A percentile compares a stretch with the other conserved stretches of the same genome.
Conservation (phyloP, 2,888 invertebrate species). For the Tridacna gigas region DNA sequence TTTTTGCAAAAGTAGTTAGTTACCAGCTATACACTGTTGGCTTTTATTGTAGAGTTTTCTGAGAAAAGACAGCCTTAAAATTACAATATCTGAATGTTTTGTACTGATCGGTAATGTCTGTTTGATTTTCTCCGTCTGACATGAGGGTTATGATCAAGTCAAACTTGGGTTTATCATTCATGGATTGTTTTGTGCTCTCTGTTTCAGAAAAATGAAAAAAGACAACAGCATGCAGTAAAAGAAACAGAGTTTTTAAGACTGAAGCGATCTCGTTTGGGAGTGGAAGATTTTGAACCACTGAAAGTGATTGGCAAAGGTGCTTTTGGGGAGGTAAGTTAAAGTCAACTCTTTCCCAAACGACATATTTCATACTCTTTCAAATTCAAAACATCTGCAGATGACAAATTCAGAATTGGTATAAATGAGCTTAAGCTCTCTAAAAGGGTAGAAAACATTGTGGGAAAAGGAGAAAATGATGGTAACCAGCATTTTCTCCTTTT, state of each 20-base stretch:
- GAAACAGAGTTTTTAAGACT: slow-evolving; percentile 99
- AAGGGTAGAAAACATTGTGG: background rate
- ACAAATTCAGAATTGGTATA: no score
- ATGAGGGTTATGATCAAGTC: no score
- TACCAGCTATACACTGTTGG: no score
- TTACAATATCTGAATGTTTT: no score
- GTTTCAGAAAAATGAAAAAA: slow-evolving; percentile 92
- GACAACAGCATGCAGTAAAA: slow-evolving; percentile 98
- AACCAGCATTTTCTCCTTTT: background rate
- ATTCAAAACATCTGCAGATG: background rate
- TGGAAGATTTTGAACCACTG: slow-evolving; percentile 98
- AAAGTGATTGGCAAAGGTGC: slow-evolving; percentile 91
- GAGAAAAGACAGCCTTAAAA: no score
- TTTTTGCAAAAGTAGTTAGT: no score
- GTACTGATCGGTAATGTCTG: no score
- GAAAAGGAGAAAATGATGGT: background rate
- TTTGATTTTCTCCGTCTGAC: no score
- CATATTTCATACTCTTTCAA: background rate
- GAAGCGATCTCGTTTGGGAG: slow-evolving; percentile 97
- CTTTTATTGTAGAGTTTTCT: no score
- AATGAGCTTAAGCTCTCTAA: no score
- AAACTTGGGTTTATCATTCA: no score
- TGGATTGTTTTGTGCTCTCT: slow-evolving; percentile 15
- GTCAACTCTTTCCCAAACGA: background rate
- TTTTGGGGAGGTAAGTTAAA: slow-evolving; percentile 86